phyloP scores from a whole-genome alignment of 2,113 vertebrate species.

The Gallinago media region DNA sequence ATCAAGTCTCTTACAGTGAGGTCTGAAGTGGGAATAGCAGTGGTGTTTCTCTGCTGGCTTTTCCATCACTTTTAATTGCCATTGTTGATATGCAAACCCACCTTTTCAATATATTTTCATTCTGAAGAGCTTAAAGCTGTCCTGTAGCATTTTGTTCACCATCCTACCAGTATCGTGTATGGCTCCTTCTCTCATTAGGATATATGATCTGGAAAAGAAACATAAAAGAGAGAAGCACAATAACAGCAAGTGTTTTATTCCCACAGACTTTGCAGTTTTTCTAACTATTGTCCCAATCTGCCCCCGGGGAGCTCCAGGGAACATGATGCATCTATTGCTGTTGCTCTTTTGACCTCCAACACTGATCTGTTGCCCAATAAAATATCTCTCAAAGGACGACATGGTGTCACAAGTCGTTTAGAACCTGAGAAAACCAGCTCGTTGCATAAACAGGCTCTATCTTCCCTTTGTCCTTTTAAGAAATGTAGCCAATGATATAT shows the following conservation, averaged over 20 bases:
- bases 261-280: not conserved
- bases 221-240: not conserved
- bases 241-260: not conserved
- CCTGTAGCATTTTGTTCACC: not conserved
- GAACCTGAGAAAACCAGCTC: not conserved
- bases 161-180: fast-evolving
- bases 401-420: constrained; percentile 14
- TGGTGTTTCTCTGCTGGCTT: not conserved
- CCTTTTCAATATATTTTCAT: not conserved
- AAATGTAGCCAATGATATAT: not conserved
- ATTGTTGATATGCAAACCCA: not conserved
- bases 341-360: constrained; percentile 18
- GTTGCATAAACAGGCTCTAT: not conserved
- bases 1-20: not conserved
- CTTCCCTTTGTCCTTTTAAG: not conserved
- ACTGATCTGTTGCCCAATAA: constrained; percentile 31
- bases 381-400: not conserved
- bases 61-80: not conserved
- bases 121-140: not conserved
- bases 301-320: not conserved
- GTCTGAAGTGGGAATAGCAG: not conserved
- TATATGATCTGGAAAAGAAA: not conserved
- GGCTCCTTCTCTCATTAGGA: not conserved
- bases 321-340: constrained; percentile 19
- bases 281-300: not conserved